phyloP scores from a whole-genome alignment of 1,140 invertebrate genomes.

The Delia radicum region DNA sequence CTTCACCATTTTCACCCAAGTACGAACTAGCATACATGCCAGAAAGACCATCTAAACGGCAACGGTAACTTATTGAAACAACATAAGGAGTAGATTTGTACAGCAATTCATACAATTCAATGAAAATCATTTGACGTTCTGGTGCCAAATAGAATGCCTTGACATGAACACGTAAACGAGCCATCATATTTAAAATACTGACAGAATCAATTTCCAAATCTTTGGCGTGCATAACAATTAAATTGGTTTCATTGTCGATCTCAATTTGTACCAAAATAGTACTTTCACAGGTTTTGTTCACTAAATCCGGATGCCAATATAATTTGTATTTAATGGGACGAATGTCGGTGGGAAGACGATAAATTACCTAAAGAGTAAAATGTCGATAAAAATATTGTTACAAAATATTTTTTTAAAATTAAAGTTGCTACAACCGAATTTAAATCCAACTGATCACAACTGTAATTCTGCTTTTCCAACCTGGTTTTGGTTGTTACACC shows the following conservation, averaged over 20 bases:
- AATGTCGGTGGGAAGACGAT: slow-evolving; percentile 67
- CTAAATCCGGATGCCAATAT: slow-evolving; percentile 70
- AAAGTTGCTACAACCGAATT: too few relatives aligned
- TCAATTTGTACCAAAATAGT: slow-evolving; percentile 69
- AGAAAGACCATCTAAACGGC: slow-evolving; percentile 34
- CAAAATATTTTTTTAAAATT: too few relatives aligned
- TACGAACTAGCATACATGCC: slow-evolving; percentile 44
- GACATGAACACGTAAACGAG: slow-evolving; percentile 45
- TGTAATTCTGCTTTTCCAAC: too few relatives aligned
- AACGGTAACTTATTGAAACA: slow-evolving; percentile 38
- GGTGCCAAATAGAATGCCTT: slow-evolving; percentile 33
- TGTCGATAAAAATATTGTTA: too few relatives aligned
- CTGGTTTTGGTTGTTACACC: too few relatives aligned
- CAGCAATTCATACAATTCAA: slow-evolving; percentile 41
- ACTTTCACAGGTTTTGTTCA: slow-evolving; percentile 64
- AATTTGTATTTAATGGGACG: slow-evolving; percentile 75
- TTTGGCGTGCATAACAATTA: slow-evolving; percentile 71
- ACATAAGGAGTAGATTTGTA: slow-evolving; percentile 40
- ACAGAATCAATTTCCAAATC: slow-evolving; percentile 38
- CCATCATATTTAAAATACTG: slow-evolving; percentile 51
- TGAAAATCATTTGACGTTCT: slow-evolving; percentile 38
- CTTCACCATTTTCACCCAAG: slow-evolving; percentile 20
- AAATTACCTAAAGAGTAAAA: slow-evolving; percentile 51
- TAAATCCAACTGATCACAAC: too few relatives aligned
- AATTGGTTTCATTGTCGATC: slow-evolving; percentile 58